Base-by-base conservation (phyloP, 2,797 vertebrate species). In the Zonotrichia albicollis region DNA sequence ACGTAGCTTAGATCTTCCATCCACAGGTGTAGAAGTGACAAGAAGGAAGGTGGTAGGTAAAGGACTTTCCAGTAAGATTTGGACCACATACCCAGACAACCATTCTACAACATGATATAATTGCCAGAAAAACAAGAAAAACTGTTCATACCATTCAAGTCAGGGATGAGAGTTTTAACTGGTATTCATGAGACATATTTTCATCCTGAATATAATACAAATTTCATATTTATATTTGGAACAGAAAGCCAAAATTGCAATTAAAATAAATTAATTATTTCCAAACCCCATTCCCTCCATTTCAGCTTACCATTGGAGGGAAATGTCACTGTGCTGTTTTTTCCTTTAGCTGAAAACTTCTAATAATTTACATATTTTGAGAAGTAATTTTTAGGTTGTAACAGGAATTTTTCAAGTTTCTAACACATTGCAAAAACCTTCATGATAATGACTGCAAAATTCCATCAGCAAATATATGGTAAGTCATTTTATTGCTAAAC, bases 241-340 rank as follows among this genome's bases (percentile, higher is more conserved):
- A 73, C 15, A 74, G n/a, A 80, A 90, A 40, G 1, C 6, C 12
- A 84, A 80, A 48, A 2, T 1, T 40, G 2, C 15, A n/a, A 51
- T 46, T 54, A 68, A 74, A 84, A 60, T 29, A 60, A 53, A 45
- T 13, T 10, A 4, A 19, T 54, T 14, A 5, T 77, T 90, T 91
- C 25, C 7, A 70, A 61, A 66, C 30, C 1, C 0, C 1, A 10
- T 62, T 70, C 12, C 4, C 11, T 68, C 32, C 2, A 25, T 73
- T 87, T 85, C 36, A 55, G 12, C 6, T 83, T 16, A 54, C 22
- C 12, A 32, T 4, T 67, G n/a, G 11, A 82, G 30, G 14, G 42
- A 89, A 93, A 4, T 0, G 2, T 62, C 3, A 3, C 3, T 48
- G 64, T 72, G 11, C 7, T 82, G 7, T 12, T 89, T 32, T 51